Evolutionary conservation across 2,113 vertebrate genomes (phyloP).

Genomic region (Anolis carolinensis): DNA sequence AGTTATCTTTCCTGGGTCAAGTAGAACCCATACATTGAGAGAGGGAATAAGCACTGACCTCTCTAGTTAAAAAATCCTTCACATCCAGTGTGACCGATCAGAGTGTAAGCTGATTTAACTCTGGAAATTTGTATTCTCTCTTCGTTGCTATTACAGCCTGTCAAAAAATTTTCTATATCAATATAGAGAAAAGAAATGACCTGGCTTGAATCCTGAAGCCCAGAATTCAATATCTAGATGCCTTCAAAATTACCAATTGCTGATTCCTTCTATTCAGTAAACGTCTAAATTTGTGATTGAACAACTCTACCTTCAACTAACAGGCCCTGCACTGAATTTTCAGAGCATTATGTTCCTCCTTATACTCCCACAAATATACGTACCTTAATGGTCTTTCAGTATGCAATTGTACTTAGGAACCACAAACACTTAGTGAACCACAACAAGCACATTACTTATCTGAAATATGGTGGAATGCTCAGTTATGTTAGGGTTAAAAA

Average conservation of each 20-base stretch:
- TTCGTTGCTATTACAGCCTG: background rate
- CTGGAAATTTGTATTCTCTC: background rate
- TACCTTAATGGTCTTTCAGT: conserved; percentile 6
- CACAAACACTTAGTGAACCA: background rate
- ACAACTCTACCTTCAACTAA: background rate
- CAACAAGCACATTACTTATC: background rate
- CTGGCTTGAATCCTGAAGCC: background rate
- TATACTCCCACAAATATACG: background rate
- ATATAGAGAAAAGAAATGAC: background rate
- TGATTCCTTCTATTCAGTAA: no score
- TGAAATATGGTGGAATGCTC: background rate
- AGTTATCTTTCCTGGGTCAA: background rate
- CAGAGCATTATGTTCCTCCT: conserved; percentile 17
- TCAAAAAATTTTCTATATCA: background rate
- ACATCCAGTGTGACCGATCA: background rate
- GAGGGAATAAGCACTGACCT: background rate
- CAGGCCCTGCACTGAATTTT: background rate
- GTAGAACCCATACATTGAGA: background rate
- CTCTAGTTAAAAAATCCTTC: background rate
- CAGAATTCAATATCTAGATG: background rate
- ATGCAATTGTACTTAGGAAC: conserved; percentile 5
- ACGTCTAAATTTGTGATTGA: background rate
- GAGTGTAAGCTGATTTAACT: no score
- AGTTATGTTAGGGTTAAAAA: background rate
- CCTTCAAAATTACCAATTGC: background rate